Evolutionary conservation across 2,797 vertebrate genomes (phyloP).

Genomic region (Zenarchopterus dispar): DNA sequence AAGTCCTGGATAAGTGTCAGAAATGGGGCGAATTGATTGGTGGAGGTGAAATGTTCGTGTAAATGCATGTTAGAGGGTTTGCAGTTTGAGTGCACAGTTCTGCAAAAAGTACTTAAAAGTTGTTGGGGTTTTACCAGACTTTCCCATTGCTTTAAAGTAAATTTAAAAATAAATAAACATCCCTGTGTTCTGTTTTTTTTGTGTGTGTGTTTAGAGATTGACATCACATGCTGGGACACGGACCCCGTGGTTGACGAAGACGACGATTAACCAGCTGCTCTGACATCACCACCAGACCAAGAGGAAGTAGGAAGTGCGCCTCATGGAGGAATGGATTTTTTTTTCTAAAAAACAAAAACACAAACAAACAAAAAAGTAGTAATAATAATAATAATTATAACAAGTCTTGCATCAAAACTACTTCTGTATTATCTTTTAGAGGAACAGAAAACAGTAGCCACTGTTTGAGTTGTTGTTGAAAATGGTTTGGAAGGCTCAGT

Average conservation of each 20-base stretch:
- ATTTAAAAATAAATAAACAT: no score
- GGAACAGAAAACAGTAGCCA: slow-evolving; percentile 72
- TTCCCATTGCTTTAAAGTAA: no score
- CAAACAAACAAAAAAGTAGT: slow-evolving; percentile 40
- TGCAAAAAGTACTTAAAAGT: no score
- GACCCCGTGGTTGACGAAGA: slow-evolving; percentile 94
- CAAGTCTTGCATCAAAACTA: slow-evolving; percentile 79
- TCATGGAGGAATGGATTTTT: slow-evolving; percentile 65
- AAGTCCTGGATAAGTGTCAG: no score
- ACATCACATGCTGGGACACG: slow-evolving; percentile 96
- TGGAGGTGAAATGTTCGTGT: no score
- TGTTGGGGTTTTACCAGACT: no score
- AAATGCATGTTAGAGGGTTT: no score
- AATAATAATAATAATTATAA: slow-evolving; percentile 29
- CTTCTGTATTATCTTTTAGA: slow-evolving; percentile 81
- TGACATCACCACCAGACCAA: slow-evolving; percentile 36
- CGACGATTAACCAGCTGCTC: slow-evolving; percentile 79
- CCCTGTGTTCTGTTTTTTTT: slow-evolving; percentile 5
- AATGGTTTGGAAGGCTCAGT: slow-evolving; percentile 53
- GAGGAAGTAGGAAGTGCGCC: slow-evolving; percentile 70
- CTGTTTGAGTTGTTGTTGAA: slow-evolving; percentile 57
- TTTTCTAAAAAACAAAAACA: slow-evolving; percentile 64
- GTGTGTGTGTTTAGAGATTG: slow-evolving; percentile 85
- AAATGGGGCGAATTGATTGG: no score
- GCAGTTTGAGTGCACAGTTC: no score